Evolutionary conservation across 2,113 vertebrate genomes (phyloP).

Genomic region (Cisticola juncidis): DNA sequence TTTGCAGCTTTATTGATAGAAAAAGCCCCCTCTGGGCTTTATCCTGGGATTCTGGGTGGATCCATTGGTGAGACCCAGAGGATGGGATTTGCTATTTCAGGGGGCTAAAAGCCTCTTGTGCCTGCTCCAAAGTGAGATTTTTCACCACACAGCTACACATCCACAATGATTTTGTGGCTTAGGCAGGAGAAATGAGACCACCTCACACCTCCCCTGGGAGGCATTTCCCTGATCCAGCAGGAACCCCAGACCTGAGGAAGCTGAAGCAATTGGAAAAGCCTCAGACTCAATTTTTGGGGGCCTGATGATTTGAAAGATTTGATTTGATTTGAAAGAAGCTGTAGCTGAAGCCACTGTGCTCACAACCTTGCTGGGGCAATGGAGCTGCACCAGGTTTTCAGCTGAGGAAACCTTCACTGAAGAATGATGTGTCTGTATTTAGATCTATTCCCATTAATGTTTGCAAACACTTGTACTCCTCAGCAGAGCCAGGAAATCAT

Average conservation of each 20-base stretch:
- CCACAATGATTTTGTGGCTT: accelerated
- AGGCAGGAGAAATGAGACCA: neutral
- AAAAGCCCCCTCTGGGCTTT: accelerated
- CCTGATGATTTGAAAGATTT: too few relatives aligned
- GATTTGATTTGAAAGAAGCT: neutral
- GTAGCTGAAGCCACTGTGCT: neutral
- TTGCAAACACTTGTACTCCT: neutral
- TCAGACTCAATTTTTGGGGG: neutral
- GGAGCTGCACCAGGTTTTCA: neutral
- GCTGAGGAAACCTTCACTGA: neutral
- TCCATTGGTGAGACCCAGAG: accelerated
- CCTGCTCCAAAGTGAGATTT: neutral
- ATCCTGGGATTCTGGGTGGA: accelerated
- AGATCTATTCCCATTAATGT: neutral
- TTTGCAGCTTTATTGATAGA: neutral
- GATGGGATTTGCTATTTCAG: neutral
- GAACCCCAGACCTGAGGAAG: accelerated
- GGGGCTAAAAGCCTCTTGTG: neutral
- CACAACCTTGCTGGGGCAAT: neutral
- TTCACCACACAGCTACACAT: neutral
- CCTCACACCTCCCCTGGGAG: neutral
- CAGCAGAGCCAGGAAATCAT: neutral
- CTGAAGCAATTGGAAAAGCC: neutral
- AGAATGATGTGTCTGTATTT: neutral
- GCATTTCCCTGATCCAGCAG: neutral